phyloP scores from a whole-genome alignment of 2,888 invertebrate species.

The Stictocephala bisonia region DNA sequence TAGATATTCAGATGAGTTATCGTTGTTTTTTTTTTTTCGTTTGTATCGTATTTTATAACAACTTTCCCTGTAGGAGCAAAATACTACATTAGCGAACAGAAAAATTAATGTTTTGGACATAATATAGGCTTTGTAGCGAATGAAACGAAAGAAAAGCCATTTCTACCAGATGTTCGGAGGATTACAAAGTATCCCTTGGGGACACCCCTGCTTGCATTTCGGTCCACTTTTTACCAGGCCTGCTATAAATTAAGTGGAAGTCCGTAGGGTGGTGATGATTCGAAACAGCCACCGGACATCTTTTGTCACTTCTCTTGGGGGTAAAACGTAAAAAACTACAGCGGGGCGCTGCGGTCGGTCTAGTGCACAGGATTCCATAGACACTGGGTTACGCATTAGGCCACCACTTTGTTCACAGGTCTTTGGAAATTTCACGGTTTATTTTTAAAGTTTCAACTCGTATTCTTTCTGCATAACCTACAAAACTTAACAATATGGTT shows the following conservation, averaged over 20 bases:
- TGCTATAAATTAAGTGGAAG: slow-evolving; percentile 20
- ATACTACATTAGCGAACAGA: no score
- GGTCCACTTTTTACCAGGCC: slow-evolving; percentile 29
- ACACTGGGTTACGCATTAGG: background rate
- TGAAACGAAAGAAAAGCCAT: background rate
- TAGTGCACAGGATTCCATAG: background rate
- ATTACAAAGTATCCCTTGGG: background rate
- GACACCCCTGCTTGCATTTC: slow-evolving; percentile 21
- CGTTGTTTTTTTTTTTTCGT: no score
- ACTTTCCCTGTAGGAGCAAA: no score
- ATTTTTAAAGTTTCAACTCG: background rate
- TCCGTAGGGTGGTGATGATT: slow-evolving; percentile 23
- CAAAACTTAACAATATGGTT: no score
- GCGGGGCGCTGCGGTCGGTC: background rate
- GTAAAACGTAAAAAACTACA: slow-evolving; percentile 6
- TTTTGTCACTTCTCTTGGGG: slow-evolving; percentile 9
- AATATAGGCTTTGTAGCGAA: slow-evolving; percentile 9
- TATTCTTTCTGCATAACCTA: no score
- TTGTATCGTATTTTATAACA: no score
- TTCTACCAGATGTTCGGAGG: background rate
- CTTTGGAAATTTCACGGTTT: background rate
- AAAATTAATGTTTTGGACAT: slow-evolving; percentile 29
- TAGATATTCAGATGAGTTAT: no score
- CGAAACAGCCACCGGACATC: slow-evolving; percentile 41
- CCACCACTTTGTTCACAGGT: no score